These are phyloP conservation scores for Nowickia ferox DNA, from an alignment of 2,888 invertebrate species.

Conservation along the genomic window DNA sequence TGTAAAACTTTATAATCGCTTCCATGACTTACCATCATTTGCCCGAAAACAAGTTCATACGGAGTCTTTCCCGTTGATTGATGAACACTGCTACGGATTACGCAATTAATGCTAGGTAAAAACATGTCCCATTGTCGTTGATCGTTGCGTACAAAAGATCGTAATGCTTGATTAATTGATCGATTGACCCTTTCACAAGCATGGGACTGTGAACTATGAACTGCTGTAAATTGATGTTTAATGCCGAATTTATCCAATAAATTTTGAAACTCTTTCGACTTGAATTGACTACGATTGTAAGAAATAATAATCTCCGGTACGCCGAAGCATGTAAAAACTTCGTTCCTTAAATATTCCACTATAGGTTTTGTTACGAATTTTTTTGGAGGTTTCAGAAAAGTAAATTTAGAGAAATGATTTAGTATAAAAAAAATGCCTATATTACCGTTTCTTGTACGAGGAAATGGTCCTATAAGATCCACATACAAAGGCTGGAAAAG, in stretches of 20 bases:
- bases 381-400: constrained; percentile 3
- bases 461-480: constrained; percentile 6
- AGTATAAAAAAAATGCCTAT: background rate
- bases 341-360: background rate
- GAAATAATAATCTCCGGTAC: background rate
- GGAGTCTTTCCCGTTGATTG: background rate
- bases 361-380: background rate
- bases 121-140: background rate
- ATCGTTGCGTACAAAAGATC: background rate
- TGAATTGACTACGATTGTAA: constrained; percentile 12
- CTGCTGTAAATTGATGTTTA: constrained; percentile 4
- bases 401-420: background rate
- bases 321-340: constrained; percentile 13
- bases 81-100: background rate
- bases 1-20: background rate
- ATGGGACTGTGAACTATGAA: constrained; percentile 2
- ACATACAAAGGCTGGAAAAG: background rate
- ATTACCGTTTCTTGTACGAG: background rate
- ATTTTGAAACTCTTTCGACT: background rate
- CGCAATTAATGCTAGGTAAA: constrained; percentile 1
- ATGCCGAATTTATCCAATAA: background rate
- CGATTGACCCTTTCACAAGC: constrained; percentile 1
- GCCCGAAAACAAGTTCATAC: constrained; percentile 10
- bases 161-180: constrained; percentile 7
- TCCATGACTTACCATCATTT: constrained; percentile 6